A percentile compares a stretch with the other conserved stretches of the same genome.
Conservation (phyloP, 2,888 invertebrate species). For the Sphinx pinastri region DNA sequence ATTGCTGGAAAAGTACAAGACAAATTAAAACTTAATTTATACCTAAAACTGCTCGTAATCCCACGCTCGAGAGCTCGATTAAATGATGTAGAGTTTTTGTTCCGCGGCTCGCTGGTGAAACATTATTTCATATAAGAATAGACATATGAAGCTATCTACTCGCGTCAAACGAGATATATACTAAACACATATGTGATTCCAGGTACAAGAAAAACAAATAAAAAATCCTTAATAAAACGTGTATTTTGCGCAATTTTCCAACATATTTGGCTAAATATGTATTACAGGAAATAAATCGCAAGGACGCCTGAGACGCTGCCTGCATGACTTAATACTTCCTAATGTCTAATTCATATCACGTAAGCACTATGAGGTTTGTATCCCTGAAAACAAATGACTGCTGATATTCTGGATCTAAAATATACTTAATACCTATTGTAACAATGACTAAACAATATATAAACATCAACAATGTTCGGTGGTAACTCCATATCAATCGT, state of each 20-base stretch:
- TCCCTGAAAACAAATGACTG: slow-evolving; percentile 39
- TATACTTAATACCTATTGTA: not conserved
- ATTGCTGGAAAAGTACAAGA: slow-evolving; percentile 69
- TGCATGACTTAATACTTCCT: slow-evolving; percentile 49
- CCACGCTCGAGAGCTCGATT: slow-evolving; percentile 73
- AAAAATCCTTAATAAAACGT: slow-evolving; percentile 29
- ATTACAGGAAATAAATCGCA: slow-evolving; percentile 49
- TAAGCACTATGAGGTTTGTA: slow-evolving; percentile 39
- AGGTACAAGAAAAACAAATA: slow-evolving; percentile 10
- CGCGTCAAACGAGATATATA: not conserved
- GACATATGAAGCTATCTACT: slow-evolving; percentile 7
- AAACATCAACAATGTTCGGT: not conserved
- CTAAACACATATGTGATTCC: slow-evolving; percentile 29
- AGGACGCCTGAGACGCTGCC: slow-evolving; percentile 55
- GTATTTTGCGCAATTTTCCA: slow-evolving; percentile 33
- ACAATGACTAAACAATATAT: not conserved
- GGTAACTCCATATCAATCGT: too few relatives aligned
- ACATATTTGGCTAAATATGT: slow-evolving; percentile 43
- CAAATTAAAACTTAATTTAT: slow-evolving; percentile 72
- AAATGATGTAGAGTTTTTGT: slow-evolving; percentile 71
- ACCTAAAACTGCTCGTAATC: slow-evolving; percentile 73
- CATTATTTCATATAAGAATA: slow-evolving; percentile 19
- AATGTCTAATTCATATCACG: slow-evolving; percentile 50
- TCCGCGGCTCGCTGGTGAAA: slow-evolving; percentile 32
- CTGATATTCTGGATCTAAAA: not conserved